A percentile compares a stretch with the other conserved stretches of the same genome.
phyloP scores from a whole-genome alignment of 1,140 invertebrate species.

The Branchinecta lynchi region DNA sequence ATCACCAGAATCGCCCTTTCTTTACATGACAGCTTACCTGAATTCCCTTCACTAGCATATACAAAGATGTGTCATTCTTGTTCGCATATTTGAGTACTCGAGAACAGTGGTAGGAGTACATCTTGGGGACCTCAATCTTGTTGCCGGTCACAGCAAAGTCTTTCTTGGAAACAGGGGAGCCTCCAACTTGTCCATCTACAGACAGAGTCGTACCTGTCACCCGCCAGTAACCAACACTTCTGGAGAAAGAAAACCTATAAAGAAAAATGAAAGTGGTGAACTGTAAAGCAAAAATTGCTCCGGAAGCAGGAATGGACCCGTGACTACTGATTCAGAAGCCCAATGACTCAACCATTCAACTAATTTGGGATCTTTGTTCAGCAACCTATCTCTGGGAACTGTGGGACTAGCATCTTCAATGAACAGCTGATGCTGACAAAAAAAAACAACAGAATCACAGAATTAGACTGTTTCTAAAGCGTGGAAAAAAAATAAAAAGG shows the following conservation, averaged over 20 bases:
- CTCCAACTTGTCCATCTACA: not conserved
- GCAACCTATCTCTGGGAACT: no score
- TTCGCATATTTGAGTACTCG: not conserved
- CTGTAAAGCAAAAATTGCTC: no score
- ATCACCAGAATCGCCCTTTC: no score
- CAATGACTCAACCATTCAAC: no score
- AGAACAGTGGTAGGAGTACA: not conserved
- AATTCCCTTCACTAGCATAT: not conserved
- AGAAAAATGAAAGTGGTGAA: not conserved
- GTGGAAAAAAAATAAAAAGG: no score
- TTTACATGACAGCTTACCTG: not conserved
- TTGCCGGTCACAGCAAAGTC: not conserved
- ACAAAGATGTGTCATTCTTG: not conserved
- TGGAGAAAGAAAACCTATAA: not conserved
- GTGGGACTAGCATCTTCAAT: no score
- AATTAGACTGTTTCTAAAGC: no score
- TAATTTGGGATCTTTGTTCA: no score
- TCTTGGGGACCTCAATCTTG: not conserved
- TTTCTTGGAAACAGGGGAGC: not conserved
- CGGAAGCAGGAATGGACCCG: no score
- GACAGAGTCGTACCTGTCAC: not conserved
- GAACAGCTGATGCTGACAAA: no score
- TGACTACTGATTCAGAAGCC: no score
- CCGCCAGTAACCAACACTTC: not conserved
- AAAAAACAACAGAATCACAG: no score